Evolutionary conservation across 2,888 invertebrate genomes (phyloP), one percentile per base, ranked within the genome.

Genomic region (Cylindroiulus punctatus): DNA sequence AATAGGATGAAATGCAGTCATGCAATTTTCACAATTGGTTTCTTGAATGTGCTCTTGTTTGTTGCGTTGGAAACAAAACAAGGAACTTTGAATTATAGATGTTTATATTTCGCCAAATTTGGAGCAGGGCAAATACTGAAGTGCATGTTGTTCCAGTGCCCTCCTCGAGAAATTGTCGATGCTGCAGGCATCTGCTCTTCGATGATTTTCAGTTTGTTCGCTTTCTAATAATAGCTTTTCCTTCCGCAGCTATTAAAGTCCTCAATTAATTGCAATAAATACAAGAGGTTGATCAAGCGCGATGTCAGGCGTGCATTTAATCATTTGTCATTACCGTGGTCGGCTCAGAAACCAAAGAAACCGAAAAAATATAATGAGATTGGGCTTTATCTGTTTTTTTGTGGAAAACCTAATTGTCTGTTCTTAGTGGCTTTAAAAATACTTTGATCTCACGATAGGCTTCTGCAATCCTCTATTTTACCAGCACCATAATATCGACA

Each of bases 291-390:
- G 76, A 76, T 76, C 26, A 76, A 30, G 76, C 76, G 22, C 76
- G 26, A 76, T 76, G 10, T 8, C 26, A 76, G 5, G 76, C 76
- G 30, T 76, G 76, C 14, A 30, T 30, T 76, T 76, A 12, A 76
- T 76, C 76, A 76, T 76, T 76, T 76, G 76, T 22, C 76, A 76
- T 76, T 76, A 30, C 14, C 76, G n/a, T 2, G 30, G 12, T 76
- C 26, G 30, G 76, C 76, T 22, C 26, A 14, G 30, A 30, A 76
- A 76, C 76, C 76, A 12, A 76, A 76, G 12, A 8, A 26, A 22
- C 1, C 76, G 30, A 76, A 26, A 52, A 47, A 47, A 65, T n/a
- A 76, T 76, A 76, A 76, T 76, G 26, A 76, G 26, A 26, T 76
- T 76, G 10, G 26, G 8, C 4, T 76, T 30, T 76, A 30, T 76